Conservation (phyloP, 2,888 invertebrate genomes). For the Brachypalpus laphriformis region DNA sequence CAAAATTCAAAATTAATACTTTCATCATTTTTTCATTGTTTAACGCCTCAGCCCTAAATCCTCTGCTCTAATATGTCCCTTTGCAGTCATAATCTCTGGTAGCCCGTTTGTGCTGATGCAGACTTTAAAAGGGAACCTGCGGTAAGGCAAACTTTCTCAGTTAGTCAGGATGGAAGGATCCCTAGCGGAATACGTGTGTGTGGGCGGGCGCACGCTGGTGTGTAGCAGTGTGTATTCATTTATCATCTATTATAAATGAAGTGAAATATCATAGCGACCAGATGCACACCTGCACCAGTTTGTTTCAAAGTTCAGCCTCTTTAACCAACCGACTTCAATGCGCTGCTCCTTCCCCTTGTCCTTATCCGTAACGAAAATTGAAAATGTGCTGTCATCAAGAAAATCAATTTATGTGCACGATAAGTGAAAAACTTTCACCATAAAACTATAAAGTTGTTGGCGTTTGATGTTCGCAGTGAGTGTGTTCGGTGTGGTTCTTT, state of each 20-base stretch:
- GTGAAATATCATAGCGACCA: constrained; percentile 70
- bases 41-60: constrained; percentile 23
- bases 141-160: constrained; percentile 44
- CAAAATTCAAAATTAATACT: constrained; percentile 71
- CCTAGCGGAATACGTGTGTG: constrained; percentile 18
- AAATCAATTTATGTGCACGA: constrained; percentile 77
- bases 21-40: constrained; percentile 66
- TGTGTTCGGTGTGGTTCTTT: constrained; percentile 45
- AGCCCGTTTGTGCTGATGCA: constrained; percentile 40
- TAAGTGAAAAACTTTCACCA: constrained; percentile 77
- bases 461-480: constrained; percentile 68
- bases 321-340: constrained; percentile 53
- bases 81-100: constrained; percentile 62
- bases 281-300: constrained; percentile 73
- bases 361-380: constrained; percentile 55
- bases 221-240: constrained; percentile 63
- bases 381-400: constrained; percentile 74
- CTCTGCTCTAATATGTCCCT: constrained; percentile 36
- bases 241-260: constrained; percentile 74
- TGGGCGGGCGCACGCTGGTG: constrained; percentile 18
- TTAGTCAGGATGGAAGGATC: constrained; percentile 48
- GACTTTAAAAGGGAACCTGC: constrained; percentile 37
- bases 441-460: constrained; percentile 75
- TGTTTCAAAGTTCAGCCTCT: constrained; percentile 73
- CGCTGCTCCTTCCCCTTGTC: background rate